Evolutionary conservation across 2,888 invertebrate genomes (phyloP).

Genomic region (Schrankia costaestrigalis): DNA sequence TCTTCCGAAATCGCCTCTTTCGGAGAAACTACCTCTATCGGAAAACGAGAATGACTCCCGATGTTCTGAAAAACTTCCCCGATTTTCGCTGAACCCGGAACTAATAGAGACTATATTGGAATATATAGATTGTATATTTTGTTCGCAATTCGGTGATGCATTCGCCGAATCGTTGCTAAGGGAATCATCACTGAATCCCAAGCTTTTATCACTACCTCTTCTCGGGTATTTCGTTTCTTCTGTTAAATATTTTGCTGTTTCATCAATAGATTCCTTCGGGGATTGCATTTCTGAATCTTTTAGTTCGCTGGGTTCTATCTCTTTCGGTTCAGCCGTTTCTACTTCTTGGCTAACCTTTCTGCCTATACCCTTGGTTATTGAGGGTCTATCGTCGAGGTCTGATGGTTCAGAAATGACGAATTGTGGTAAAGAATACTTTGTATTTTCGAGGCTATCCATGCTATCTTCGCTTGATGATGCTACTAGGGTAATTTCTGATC

Average conservation of each 20-base stretch:
- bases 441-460: conserved; percentile 84
- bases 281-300: conserved; percentile 67
- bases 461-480: conserved; percentile 88
- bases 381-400: conserved; percentile 85
- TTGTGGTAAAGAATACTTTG: conserved; percentile 76
- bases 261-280: conserved; percentile 49
- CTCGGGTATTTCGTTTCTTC: conserved; percentile 76
- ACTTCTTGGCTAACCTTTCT: conserved; percentile 84
- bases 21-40: conserved; percentile 72
- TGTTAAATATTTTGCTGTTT: conserved; percentile 46
- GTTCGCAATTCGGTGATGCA: conserved; percentile 79
- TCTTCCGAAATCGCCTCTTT: conserved; percentile 67
- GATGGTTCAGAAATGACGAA: conserved; percentile 88
- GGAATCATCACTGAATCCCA: conserved; percentile 87
- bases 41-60: conserved; percentile 74
- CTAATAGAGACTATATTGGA: conserved; percentile 80
- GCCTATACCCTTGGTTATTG: conserved; percentile 89
- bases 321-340: conserved; percentile 50
- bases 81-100: conserved; percentile 81
- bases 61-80: conserved; percentile 74
- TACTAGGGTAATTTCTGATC: conserved; percentile 89
- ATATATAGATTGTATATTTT: conserved; percentile 71
- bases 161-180: conserved; percentile 84
- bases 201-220: conserved; percentile 84
- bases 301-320: conserved; percentile 23